phyloP scores from a whole-genome alignment of 2,888 invertebrate species.

The Thera britannica region DNA sequence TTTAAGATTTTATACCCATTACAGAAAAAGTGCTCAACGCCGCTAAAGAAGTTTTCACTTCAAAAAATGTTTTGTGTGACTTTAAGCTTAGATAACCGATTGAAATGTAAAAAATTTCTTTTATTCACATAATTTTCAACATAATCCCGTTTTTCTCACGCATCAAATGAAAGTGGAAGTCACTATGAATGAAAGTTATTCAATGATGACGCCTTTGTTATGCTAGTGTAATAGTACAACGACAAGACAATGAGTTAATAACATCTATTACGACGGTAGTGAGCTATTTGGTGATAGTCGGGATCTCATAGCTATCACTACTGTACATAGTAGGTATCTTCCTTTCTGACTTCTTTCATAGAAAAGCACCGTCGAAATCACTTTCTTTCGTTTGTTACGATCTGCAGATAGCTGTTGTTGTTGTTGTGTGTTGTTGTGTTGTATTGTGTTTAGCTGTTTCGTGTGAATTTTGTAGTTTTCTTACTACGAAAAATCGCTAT shows the following conservation, averaged over 20 bases:
- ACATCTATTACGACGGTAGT: slow-evolving; percentile 29
- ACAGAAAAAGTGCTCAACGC: too few relatives aligned
- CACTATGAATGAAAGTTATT: slow-evolving; percentile 53
- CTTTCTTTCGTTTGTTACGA: too few relatives aligned
- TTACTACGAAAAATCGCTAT: too few relatives aligned
- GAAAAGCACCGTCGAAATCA: background rate
- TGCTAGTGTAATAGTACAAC: slow-evolving; percentile 53
- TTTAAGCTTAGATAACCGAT: slow-evolving; percentile 3
- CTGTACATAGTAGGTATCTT: background rate
- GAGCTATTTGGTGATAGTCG: slow-evolving; percentile 21
- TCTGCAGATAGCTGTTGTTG: too few relatives aligned
- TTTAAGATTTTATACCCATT: too few relatives aligned
- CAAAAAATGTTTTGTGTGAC: too few relatives aligned
- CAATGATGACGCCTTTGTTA: slow-evolving; percentile 56
- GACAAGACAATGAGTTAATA: slow-evolving; percentile 46
- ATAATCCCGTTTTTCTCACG: slow-evolving; percentile 38
- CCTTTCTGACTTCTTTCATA: background rate
- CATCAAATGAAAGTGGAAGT: slow-evolving; percentile 57
- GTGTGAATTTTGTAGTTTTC: too few relatives aligned
- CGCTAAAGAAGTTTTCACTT: too few relatives aligned
- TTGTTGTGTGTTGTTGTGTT: too few relatives aligned
- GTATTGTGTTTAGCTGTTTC: too few relatives aligned
- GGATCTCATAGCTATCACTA: background rate
- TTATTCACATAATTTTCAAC: slow-evolving; percentile 26
- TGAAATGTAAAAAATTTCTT: slow-evolving; percentile 19